These are phyloP conservation scores for Chalcosyrphus nemorum DNA, from an alignment of 2,888 invertebrate genomes.

Conservation along the genomic window DNA sequence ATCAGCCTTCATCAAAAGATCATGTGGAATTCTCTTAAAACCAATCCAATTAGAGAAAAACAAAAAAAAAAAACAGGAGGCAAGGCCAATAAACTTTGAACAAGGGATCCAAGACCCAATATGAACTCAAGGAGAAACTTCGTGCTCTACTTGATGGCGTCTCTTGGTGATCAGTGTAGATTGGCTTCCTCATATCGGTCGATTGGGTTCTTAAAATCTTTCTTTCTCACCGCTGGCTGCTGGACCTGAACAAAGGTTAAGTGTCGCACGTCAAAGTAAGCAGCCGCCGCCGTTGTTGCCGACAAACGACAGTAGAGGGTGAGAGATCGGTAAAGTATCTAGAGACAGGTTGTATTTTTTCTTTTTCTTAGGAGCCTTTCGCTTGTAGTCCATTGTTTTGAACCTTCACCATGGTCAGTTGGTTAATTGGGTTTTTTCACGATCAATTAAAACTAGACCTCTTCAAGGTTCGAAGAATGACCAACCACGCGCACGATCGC, in stretches of 20 bases:
- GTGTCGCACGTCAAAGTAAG: slow-evolving; percentile 5
- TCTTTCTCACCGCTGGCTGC: background rate
- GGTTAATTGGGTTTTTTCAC: background rate
- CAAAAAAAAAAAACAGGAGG: slow-evolving; percentile 28
- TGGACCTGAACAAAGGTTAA: slow-evolving; percentile 3
- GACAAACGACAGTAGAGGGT: slow-evolving; percentile 3
- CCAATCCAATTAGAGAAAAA: background rate
- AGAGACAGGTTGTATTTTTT: background rate
- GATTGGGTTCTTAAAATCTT: background rate
- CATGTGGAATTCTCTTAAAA: slow-evolving; percentile 46
- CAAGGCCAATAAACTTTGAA: slow-evolving; percentile 67
- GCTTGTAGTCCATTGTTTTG: background rate
- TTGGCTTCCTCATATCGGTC: slow-evolving; percentile 53
- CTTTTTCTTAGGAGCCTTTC: background rate
- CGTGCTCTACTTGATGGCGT: slow-evolving; percentile 52
- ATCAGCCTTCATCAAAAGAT: slow-evolving; percentile 45
- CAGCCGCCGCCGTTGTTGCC: too few relatives aligned
- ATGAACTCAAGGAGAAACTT: slow-evolving; percentile 39
- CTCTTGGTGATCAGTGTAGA: slow-evolving; percentile 26
- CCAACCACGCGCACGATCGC: slow-evolving; percentile 9
- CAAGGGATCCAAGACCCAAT: slow-evolving; percentile 35
- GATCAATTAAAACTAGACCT: slow-evolving; percentile 21
- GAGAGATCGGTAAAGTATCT: slow-evolving; percentile 6
- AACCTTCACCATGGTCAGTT: slow-evolving; percentile 25
- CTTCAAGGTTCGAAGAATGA: slow-evolving; percentile 12